Evolutionary conservation across 2,113 vertebrate species (phyloP).

Genomic region (Coptodon bakossiorum): DNA sequence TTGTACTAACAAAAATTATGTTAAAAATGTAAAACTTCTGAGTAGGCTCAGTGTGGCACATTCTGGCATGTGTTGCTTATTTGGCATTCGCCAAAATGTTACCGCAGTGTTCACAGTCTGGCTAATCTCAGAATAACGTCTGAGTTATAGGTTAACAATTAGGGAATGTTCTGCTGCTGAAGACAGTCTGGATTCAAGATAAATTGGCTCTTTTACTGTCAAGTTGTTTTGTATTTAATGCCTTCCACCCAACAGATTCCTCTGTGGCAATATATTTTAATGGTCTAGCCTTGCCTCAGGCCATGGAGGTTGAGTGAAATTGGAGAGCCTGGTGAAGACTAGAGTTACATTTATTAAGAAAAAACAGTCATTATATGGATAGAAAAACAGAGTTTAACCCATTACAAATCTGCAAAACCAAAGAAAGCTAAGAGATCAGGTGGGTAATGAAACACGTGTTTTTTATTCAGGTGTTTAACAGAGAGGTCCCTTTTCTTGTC

Average conservation of each 20-base stretch:
- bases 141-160: slow-evolving; percentile 26
- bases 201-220: slow-evolving; percentile 56
- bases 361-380: not conserved
- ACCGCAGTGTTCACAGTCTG: not conserved
- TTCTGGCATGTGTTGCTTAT: not conserved
- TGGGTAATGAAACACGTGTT: not conserved
- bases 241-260: slow-evolving; percentile 46
- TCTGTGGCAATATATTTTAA: slow-evolving; percentile 52
- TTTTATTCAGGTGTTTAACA: not conserved
- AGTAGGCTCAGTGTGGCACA: not conserved
- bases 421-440: not conserved
- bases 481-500: not conserved
- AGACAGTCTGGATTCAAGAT: slow-evolving; percentile 20
- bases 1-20: not conserved
- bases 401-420: not conserved
- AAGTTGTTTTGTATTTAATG: slow-evolving; percentile 55
- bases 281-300: slow-evolving; percentile 38
- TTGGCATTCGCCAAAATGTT: not conserved
- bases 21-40: not conserved
- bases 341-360: not conserved
- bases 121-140: slow-evolving; percentile 25
- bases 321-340: slow-evolving; percentile 11
- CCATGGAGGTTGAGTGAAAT: slow-evolving; percentile 21
- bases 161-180: slow-evolving; percentile 3
- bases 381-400: not conserved